Conservation (phyloP, 92 coral and sea anemone species). For the Porites cylindrica region DNA sequence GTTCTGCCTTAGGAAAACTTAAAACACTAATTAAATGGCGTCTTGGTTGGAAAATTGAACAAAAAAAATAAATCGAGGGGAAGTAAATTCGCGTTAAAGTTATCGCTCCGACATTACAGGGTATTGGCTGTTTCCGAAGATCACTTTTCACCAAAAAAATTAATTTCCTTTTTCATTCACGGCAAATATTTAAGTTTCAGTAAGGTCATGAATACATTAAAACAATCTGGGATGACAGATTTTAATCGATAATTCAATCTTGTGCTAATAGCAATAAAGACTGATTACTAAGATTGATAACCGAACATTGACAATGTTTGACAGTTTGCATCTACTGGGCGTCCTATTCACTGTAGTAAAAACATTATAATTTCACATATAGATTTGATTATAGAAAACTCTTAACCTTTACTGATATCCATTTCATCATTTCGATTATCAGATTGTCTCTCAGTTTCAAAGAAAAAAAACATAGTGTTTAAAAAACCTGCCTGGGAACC, state of each 20-base stretch:
- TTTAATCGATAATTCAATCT: background rate
- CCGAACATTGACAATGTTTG: background rate
- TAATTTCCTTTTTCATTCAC: background rate
- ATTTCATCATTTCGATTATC: too few species aligned
- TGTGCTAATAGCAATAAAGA: background rate
- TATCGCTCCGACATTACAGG: background rate
- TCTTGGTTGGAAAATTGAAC: background rate
- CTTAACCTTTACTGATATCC: too few species aligned
- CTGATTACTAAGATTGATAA: background rate
- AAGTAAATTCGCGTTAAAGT: background rate
- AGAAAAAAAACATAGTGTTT: too few species aligned
- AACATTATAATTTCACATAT: too few species aligned
- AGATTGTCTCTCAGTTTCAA: too few species aligned
- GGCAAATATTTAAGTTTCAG: background rate
- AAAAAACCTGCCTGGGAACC: too few species aligned
- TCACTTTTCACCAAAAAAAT: too few species aligned
- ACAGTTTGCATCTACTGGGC: background rate
- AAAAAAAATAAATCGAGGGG: background rate
- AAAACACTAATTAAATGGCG: too few species aligned
- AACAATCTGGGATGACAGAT: background rate
- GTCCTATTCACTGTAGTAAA: too few species aligned
- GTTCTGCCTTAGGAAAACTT: too few species aligned
- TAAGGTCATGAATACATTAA: background rate
- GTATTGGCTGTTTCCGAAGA: background rate
- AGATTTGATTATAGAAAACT: too few species aligned